These are phyloP conservation scores for Spheniscus mendiculus DNA, from an alignment of 2,113 vertebrate genomes.

Conservation along the genomic window DNA sequence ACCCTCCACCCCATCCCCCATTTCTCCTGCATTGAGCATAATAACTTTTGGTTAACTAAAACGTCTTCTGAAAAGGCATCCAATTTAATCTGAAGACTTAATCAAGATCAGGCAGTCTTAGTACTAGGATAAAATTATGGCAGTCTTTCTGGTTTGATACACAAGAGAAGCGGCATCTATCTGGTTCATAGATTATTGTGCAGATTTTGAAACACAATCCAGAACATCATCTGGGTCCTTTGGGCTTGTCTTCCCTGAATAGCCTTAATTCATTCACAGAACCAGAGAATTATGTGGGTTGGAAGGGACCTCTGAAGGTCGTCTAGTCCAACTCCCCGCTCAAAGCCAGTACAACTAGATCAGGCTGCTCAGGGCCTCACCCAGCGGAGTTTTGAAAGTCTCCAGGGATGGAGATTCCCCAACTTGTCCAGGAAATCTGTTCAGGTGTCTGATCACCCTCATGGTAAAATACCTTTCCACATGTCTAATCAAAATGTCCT, in stretches of 20 bases:
- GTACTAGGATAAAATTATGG: not conserved
- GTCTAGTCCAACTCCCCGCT: not conserved
- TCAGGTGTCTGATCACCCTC: not conserved
- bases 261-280: not conserved
- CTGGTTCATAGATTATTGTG: not conserved
- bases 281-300: not conserved
- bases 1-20: accelerated
- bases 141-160: not conserved
- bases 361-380: not conserved
- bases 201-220: not conserved
- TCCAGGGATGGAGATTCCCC: not conserved
- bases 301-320: not conserved
- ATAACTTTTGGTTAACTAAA: not conserved
- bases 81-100: not conserved
- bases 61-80: not conserved
- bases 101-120: not conserved
- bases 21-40: not conserved
- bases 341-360: not conserved
- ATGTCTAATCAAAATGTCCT: not conserved
- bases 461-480: not conserved
- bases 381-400: not conserved
- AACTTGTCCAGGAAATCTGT: not conserved
- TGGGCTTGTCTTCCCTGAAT: not conserved
- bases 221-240: not conserved
- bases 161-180: not conserved